These are phyloP conservation scores for Protophormia terraenovae DNA, from an alignment of 2,888 invertebrate species.

Conservation along the genomic window DNA sequence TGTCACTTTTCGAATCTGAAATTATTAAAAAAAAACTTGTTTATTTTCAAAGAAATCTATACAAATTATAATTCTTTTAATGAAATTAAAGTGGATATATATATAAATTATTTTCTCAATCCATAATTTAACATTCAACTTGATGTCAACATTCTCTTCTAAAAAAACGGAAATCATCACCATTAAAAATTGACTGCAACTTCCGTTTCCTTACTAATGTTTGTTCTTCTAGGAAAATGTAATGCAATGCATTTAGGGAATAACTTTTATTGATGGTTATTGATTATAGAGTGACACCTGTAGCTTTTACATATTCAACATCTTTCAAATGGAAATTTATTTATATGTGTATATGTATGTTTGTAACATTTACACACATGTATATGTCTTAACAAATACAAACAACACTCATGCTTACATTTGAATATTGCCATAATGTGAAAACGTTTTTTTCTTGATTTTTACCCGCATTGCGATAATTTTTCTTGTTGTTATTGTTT, in stretches of 20 bases:
- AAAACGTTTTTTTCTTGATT: constrained; percentile 56
- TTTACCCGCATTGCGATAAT: constrained; percentile 68
- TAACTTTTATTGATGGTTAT: constrained; percentile 9
- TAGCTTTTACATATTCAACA: constrained; percentile 15
- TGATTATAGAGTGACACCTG: constrained; percentile 49
- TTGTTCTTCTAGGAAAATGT: background rate
- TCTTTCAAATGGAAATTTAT: constrained; percentile 29
- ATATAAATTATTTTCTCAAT: background rate
- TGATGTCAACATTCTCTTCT: background rate
- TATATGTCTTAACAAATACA: background rate
- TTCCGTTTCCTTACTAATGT: constrained; percentile 10
- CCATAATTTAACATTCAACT: background rate
- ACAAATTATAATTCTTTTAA: too few relatives aligned
- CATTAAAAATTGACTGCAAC: constrained; percentile 1
- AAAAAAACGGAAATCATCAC: background rate
- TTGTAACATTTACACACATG: background rate
- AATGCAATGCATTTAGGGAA: background rate
- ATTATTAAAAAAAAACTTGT: too few relatives aligned
- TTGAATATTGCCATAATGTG: constrained; percentile 40
- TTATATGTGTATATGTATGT: constrained; percentile 1
- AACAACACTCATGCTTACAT: background rate
- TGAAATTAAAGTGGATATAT: too few relatives aligned
- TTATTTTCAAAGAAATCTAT: too few relatives aligned
- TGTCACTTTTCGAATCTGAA: too few relatives aligned
- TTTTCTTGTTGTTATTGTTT: constrained; percentile 34